A percentile compares a stretch with the other conserved stretches of the same genome.
Conservation (phyloP, 2,113 vertebrate genomes). For the Scophthalmus maximus region DNA sequence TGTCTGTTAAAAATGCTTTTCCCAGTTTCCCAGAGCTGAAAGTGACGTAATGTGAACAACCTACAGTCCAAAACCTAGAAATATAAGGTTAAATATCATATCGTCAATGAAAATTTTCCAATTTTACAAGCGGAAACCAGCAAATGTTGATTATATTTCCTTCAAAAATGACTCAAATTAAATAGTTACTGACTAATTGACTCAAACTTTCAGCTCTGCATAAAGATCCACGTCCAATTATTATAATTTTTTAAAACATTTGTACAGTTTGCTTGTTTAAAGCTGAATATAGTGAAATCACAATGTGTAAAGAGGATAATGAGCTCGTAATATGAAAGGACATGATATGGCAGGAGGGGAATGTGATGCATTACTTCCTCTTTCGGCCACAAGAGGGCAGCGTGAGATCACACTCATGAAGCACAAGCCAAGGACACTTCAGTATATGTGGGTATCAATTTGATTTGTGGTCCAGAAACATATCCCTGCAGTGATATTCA, state of each 20-base stretch:
- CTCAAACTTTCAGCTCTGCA: too few relatives aligned
- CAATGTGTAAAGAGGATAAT: neutral
- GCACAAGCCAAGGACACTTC: neutral
- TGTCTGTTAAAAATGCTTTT: too few relatives aligned
- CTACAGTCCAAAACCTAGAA: neutral
- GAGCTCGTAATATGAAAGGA: slow-evolving; percentile 26
- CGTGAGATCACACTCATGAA: neutral
- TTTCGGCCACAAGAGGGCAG: slow-evolving; percentile 67
- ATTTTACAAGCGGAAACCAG: too few relatives aligned
- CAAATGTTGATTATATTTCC: too few relatives aligned
- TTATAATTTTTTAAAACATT: too few relatives aligned
- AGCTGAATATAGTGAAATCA: slow-evolving; percentile 1
- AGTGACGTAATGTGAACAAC: neutral
- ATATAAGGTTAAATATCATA: neutral
- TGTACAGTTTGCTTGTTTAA: neutral
- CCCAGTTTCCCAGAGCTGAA: neutral
- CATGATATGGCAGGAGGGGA: neutral
- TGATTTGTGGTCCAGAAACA: neutral
- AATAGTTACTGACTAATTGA: too few relatives aligned
- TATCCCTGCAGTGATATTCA: too few relatives aligned
- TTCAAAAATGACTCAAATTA: too few relatives aligned
- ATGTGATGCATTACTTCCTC: neutral
- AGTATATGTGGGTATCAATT: neutral
- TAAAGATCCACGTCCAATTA: too few relatives aligned
- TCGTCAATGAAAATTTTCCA: too few relatives aligned